Percentiles rank a stretch among this genome's conserved stretches.
These are phyloP conservation scores for Rutilus rutilus DNA, from an alignment of 2,113 vertebrate genomes.

Conservation along the genomic window DNA sequence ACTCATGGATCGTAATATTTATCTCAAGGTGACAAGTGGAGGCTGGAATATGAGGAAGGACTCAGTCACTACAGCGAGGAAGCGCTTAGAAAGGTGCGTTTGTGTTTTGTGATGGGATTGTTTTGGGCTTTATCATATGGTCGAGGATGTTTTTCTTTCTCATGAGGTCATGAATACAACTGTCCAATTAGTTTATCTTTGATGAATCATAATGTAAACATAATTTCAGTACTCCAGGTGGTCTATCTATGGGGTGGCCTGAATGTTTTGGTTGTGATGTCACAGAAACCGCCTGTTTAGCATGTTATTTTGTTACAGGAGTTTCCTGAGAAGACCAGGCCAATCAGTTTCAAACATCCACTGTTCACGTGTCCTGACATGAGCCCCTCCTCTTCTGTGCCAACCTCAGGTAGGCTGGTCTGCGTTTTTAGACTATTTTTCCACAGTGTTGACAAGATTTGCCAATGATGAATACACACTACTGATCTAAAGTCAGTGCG, in stretches of 20 bases:
- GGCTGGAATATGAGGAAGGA: conserved; percentile 75
- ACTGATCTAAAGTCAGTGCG: not conserved
- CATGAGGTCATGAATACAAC: not conserved
- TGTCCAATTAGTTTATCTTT: not conserved
- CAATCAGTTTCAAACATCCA: conserved; percentile 67
- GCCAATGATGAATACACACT: not conserved
- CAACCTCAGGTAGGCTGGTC: conserved; percentile 72
- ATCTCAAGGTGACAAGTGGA: conserved; percentile 73
- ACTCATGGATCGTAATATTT: not conserved
- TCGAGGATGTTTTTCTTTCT: not conserved
- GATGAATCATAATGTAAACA: not conserved
- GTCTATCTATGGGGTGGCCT: not conserved
- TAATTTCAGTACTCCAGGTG: not conserved
- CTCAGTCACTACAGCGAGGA: conserved; percentile 71
- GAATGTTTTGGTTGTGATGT: not conserved
- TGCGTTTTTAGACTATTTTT: not conserved
- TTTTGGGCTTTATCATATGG: not conserved
- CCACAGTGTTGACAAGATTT: too few species aligned
- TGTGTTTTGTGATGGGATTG: not conserved
- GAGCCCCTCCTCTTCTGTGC: conserved; percentile 73
- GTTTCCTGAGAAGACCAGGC: conserved; percentile 75
- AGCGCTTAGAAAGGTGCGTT: conserved; percentile 68
- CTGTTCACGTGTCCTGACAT: conserved; percentile 76
- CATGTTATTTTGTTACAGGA: conserved; percentile 63
- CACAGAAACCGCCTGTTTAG: not conserved